A percentile compares a stretch with the other conserved stretches of the same genome.
These are phyloP conservation scores for Timandra comae DNA, from an alignment of 2,888 invertebrate species.

Conservation along the genomic window DNA sequence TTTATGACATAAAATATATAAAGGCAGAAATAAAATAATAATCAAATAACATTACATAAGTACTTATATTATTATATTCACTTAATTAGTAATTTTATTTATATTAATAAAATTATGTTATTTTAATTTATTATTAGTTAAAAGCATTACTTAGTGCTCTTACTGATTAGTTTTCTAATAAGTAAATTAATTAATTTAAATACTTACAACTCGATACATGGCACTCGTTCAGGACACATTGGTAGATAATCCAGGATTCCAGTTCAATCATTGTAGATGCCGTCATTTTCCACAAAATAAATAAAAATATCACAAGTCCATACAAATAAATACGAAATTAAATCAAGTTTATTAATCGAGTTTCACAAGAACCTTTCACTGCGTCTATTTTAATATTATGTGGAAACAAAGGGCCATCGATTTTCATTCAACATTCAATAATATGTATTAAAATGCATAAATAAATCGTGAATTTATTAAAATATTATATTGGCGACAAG, in stretches of 20 bases:
- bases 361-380: conserved; percentile 34
- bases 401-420: conserved; percentile 21
- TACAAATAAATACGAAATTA: conserved; percentile 28
- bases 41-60: no score
- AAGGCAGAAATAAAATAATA: no score
- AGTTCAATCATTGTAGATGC: conserved; percentile 79
- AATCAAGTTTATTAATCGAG: conserved; percentile 13
- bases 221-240: conserved; percentile 81
- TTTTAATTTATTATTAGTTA: no score
- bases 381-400: conserved; percentile 21
- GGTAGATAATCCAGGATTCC: conserved; percentile 83
- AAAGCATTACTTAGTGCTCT: no score
- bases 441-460: conserved; percentile 34
- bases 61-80: no score
- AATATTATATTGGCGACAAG: conserved; percentile 41
- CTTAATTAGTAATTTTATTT: no score
- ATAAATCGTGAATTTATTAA: conserved; percentile 36
- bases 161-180: no score
- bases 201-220: conserved; percentile 81
- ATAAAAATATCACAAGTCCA: conserved; percentile 35
- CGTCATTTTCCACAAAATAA: conserved; percentile 56
- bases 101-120: no score
- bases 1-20: no score
- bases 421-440: conserved; percentile 43
- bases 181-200: conserved; percentile 2